Conservation (phyloP, 2,888 invertebrate species). For the Pseudanteris insignis region DNA sequence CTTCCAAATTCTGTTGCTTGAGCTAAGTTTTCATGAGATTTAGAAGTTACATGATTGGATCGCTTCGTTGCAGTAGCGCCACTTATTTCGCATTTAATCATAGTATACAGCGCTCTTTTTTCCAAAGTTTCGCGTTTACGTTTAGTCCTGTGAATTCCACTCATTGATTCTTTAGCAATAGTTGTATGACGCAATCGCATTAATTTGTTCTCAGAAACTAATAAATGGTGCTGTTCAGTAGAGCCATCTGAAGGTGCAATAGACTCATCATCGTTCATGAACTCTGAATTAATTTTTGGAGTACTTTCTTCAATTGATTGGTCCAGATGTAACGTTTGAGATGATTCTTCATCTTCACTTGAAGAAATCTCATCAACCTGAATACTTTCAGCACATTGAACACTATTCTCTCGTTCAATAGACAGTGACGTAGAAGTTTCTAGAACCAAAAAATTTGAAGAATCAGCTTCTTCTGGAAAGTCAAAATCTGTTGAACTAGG, state of each 20-base stretch:
- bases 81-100: constrained; percentile 4
- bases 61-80: constrained; percentile 9
- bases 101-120: constrained; percentile 11
- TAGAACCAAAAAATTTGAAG: constrained; percentile 21
- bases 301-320: constrained; percentile 5
- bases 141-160: constrained; percentile 16
- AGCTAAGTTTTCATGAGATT: constrained; percentile 22
- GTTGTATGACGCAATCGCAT: constrained; percentile 8
- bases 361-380: constrained; percentile 61
- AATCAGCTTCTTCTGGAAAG: constrained; percentile 49
- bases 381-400: constrained; percentile 49
- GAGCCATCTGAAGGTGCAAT: neutral
- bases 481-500: neutral
- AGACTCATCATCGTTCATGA: constrained; percentile 1
- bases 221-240: neutral
- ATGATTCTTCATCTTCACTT: constrained; percentile 48
- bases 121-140: constrained; percentile 31
- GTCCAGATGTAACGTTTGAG: neutral
- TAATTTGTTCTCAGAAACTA: neutral
- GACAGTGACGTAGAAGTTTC: neutral
- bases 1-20: constrained; percentile 3
- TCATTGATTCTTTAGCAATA: constrained; percentile 19
- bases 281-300: constrained; percentile 15
- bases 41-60: constrained; percentile 10
- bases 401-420: constrained; percentile 2